Base-by-base conservation (phyloP, 2,797 vertebrate genomes). In the Cynodonichthys magdalenae region DNA sequence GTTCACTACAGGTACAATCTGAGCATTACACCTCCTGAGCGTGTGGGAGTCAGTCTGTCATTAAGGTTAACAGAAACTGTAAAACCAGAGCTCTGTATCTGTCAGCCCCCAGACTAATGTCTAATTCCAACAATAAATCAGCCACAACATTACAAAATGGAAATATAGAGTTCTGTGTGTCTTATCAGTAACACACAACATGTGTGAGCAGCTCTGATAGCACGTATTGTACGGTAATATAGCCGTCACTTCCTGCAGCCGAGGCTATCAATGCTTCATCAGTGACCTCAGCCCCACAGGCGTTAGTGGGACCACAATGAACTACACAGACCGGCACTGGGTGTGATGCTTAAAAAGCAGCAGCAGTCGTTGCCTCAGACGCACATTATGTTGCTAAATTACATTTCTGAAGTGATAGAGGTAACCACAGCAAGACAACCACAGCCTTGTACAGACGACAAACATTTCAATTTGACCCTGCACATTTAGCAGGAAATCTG, bases 241-340 rank as follows among this genome's bases (percentile, higher is more conserved):
- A 34, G 6, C 42, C 1, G 44, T 74, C 63, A 79, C 62, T 84
- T 84, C 80, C 80, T 77, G 81, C 67, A 63, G 27, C 53, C 53
- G 58, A 63, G 70, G 31, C 71, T 80, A 86, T 88, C 76, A 2
- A 50, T 9, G 66, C 65, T 75, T 59, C 70, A 80, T 84, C 81
- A 29, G 77, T 82, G 79, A 75, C 66, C 78, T 84, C 65, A 66
- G 69, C 62, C 54, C 57, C 27, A 20, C 20, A 53, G 69, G 60
- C 48, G n/a, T 14, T 51, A 34, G 48, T 57, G 56, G 52, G 53
- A 49, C 67, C 77, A 88, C 81, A 89, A 83, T 80, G 74, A 82
- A 67, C 81, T 36, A 78, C 80, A 85, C 77, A 83, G 75, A 53
- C 41, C 17, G 59, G 59, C 24, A 36, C 50, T 44, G 47, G 3